phyloP scores from a whole-genome alignment of 2,797 vertebrate genomes.

The Pseudomugil gertrudae region DNA sequence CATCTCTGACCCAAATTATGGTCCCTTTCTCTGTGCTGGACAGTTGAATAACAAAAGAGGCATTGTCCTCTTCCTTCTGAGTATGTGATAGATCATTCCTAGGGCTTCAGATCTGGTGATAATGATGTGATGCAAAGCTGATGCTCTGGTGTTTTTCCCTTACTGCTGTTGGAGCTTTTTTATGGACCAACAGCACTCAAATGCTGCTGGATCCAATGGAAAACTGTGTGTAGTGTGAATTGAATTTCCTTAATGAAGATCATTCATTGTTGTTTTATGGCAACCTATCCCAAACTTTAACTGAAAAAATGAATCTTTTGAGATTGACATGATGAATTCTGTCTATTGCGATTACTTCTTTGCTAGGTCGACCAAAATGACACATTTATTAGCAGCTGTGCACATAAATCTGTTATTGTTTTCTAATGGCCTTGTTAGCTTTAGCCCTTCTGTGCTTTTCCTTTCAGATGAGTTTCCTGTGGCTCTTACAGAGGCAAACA shows the following conservation, averaged over 20 bases:
- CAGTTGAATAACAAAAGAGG: slow-evolving; percentile 77
- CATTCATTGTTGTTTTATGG: slow-evolving; percentile 10
- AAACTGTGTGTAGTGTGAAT: not conserved
- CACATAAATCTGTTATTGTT: slow-evolving; percentile 42
- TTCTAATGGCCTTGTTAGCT: slow-evolving; percentile 60
- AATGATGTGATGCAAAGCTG: slow-evolving; percentile 45
- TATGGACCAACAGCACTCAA: slow-evolving; percentile 23
- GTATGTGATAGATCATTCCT: slow-evolving; percentile 56
- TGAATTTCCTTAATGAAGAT: slow-evolving; percentile 14
- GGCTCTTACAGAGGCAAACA: slow-evolving; percentile 45
- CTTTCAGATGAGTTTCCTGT: slow-evolving; percentile 47
- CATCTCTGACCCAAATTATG: slow-evolving; percentile 71
- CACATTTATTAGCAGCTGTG: slow-evolving; percentile 21
- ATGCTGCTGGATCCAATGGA: slow-evolving; percentile 15
- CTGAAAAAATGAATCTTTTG: slow-evolving; percentile 10
- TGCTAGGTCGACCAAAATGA: slow-evolving; percentile 21
- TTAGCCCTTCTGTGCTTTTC: slow-evolving; percentile 51
- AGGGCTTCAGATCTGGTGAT: slow-evolving; percentile 56
- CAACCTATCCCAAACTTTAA: slow-evolving; percentile 14
- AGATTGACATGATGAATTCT: slow-evolving; percentile 5
- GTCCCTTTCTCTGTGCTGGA: slow-evolving; percentile 58
- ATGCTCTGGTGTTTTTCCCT: slow-evolving; percentile 22
- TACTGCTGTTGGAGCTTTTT: slow-evolving; percentile 24
- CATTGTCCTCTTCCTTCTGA: slow-evolving; percentile 62
- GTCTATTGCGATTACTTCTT: slow-evolving; percentile 24